Evolutionary conservation across 2,888 invertebrate species (phyloP).

Genomic region (Suillia variegata): DNA sequence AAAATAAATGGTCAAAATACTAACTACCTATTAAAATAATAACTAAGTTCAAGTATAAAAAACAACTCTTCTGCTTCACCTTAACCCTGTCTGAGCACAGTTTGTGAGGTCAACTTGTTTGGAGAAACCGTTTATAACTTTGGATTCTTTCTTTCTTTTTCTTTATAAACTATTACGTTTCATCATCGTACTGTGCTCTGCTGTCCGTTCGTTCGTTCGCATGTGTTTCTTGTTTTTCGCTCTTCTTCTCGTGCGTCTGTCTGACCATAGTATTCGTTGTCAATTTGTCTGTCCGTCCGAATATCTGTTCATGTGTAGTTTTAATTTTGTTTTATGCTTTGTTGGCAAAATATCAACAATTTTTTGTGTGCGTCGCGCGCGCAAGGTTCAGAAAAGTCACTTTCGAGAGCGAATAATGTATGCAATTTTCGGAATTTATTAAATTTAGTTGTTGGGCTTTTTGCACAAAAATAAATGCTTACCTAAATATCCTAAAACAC

Average conservation of each 20-base stretch:
- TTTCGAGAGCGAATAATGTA: neutral
- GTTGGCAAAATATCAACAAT: slow-evolving; percentile 54
- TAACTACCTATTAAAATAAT: too few species aligned
- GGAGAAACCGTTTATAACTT: too few species aligned
- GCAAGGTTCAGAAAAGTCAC: neutral
- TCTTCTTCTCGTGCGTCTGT: too few species aligned
- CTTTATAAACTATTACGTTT: too few species aligned
- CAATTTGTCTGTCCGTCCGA: slow-evolving; percentile 25
- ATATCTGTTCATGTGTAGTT: slow-evolving; percentile 10
- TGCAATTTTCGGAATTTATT: neutral
- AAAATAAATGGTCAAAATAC: too few species aligned
- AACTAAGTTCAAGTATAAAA: too few species aligned
- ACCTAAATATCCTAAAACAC: slow-evolving; percentile 92
- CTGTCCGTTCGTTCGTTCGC: neutral
- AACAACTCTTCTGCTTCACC: too few species aligned
- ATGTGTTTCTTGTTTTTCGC: slow-evolving; percentile 27
- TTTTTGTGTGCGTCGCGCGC: slow-evolving; percentile 10
- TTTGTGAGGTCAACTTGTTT: neutral
- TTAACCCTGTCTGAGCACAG: too few species aligned
- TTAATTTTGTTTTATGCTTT: slow-evolving; percentile 37
- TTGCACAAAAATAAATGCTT: slow-evolving; percentile 55
- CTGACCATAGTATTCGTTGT: too few species aligned
- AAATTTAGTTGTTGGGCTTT: neutral
- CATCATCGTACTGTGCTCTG: too few species aligned
- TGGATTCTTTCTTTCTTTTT: too few species aligned